phyloP scores from a whole-genome alignment of 2,113 vertebrate genomes.

The Salvelinus sp. region DNA sequence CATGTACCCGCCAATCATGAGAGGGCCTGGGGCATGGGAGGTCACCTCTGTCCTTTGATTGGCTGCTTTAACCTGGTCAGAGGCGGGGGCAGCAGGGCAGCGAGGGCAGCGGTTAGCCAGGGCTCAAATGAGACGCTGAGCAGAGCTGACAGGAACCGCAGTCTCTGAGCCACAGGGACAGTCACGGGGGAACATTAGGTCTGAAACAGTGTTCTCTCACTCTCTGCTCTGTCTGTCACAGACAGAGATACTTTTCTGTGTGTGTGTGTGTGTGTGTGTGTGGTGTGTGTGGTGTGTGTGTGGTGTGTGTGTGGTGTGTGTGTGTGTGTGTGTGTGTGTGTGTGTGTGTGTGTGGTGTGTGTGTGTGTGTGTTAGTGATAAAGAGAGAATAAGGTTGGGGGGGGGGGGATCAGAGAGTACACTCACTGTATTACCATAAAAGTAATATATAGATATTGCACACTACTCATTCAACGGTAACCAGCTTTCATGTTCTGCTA shows the following conservation, averaged over 20 bases:
- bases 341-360: background rate
- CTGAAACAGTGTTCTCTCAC: background rate
- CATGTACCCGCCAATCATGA: background rate
- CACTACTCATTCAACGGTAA: too few relatives aligned
- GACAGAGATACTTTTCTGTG: background rate
- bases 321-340: background rate
- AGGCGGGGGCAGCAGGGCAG: background rate
- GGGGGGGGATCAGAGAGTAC: background rate
- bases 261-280: background rate
- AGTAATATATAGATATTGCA: too few relatives aligned
- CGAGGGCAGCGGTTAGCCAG: too few relatives aligned
- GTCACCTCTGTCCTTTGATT: background rate
- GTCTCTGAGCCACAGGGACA: background rate
- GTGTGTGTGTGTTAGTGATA: background rate
- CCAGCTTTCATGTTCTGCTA: background rate
- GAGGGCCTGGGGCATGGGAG: background rate
- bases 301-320: background rate
- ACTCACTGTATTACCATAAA: too few relatives aligned
- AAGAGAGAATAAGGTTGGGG: background rate
- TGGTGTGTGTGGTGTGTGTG: background rate
- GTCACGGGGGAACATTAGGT: background rate
- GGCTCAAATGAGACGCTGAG: background rate
- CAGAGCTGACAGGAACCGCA: background rate
- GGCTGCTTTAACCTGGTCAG: constrained; percentile 3
- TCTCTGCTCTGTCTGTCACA: background rate